Percentiles rank a stretch among this genome's conserved stretches.
Conservation (phyloP, 37 sponge, comb jelly and placozoan species). For the Aphrocallistes beatrix region DNA sequence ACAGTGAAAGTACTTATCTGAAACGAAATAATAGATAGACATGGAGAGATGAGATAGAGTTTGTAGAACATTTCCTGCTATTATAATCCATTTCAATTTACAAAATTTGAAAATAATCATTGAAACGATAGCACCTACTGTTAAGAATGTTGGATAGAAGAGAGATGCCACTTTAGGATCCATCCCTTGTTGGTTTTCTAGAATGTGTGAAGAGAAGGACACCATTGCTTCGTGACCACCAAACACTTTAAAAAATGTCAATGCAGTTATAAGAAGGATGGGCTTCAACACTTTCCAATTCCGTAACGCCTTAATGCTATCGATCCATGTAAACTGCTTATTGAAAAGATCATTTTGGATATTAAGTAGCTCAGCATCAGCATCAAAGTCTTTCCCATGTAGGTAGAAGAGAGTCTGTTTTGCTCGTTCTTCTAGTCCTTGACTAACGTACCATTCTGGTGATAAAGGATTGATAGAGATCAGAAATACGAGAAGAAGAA, state of each 20-base stretch:
- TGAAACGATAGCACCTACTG: not conserved
- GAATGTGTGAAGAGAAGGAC: not conserved
- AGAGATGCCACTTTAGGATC: constrained; percentile 19
- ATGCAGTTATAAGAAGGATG: not conserved
- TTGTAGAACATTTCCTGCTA: not conserved
- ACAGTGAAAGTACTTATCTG: not conserved
- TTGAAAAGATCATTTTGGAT: not conserved
- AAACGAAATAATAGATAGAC: not conserved
- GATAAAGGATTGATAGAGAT: not conserved
- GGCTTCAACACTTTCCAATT: constrained; percentile 11
- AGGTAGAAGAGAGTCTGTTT: not conserved
- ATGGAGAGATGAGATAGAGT: not conserved
- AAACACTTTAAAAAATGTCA: not conserved
- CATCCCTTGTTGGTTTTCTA: not conserved
- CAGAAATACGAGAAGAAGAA: not conserved
- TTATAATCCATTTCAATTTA: not conserved
- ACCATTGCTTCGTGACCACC: constrained; percentile 17
- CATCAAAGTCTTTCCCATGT: not conserved
- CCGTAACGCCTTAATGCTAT: not conserved
- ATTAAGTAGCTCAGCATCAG: not conserved
- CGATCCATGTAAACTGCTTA: not conserved
- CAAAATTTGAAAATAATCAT: not conserved
- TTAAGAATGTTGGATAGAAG: constrained; percentile 15
- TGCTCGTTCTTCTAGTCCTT: not conserved
- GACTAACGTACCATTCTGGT: not conserved